Percentiles rank a stretch among this genome's conserved stretches.
phyloP scores from a whole-genome alignment of 2,113 vertebrate species.

The Panthera tigris region DNA sequence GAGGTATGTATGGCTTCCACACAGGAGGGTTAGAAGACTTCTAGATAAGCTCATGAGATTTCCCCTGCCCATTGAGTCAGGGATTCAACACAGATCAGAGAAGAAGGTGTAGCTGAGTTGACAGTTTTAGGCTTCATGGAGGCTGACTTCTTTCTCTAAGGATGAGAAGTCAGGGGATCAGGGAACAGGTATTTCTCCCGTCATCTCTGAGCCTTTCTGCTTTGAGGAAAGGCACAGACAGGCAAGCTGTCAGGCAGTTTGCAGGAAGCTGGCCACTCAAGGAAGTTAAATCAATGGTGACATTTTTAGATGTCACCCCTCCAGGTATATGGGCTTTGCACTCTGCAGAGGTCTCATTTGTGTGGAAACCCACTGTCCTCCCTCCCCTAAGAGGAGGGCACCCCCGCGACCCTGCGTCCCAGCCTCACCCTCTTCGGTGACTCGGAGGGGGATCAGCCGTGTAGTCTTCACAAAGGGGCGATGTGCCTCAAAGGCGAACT shows the following conservation, averaged over 20 bases:
- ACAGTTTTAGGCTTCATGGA: not conserved
- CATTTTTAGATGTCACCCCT: not conserved
- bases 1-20: not conserved
- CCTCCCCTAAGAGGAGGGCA: not conserved
- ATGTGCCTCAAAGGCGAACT: conserved; percentile 92
- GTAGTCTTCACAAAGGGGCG: conserved; percentile 81
- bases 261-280: not conserved
- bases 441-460: conserved; percentile 88
- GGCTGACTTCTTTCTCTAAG: not conserved
- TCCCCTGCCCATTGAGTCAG: not conserved
- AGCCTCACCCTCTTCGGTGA: conserved; percentile 90
- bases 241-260: not conserved
- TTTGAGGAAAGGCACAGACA: not conserved
- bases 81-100: not conserved
- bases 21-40: not conserved
- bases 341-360: not conserved
- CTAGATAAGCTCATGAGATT: not conserved
- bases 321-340: not conserved
- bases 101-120: not conserved
- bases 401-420: not conserved
- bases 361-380: not conserved
- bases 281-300: not conserved
- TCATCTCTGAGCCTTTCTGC: not conserved
- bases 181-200: not conserved
- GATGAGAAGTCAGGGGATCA: not conserved